Base-by-base conservation (phyloP, 2,888 invertebrate genomes). In the Mactromeris polynyma region DNA sequence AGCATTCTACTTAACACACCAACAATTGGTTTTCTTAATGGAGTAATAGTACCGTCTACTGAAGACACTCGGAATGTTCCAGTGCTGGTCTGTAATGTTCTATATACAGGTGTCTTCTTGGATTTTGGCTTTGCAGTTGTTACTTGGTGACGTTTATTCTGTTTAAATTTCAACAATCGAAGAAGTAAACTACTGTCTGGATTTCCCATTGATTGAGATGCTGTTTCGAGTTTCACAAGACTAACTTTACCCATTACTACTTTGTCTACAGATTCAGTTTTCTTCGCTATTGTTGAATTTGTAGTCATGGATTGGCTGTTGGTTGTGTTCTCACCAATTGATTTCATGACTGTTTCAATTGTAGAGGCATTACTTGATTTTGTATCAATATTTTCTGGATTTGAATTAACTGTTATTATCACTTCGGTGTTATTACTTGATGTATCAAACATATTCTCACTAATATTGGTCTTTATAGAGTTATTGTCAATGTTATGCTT, bases 11-110 rank as follows among this genome's bases (percentile, higher is more conserved):
- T 26, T 42, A 83, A 42, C 7, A 40, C 73, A 31, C 40, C 69
- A 83, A 36, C n/a, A 9, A 69, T 42, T 17, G 69, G 83, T 64
- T 69, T 69, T 42, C 42, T 64, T 14, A 40, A 36, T 21, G 84
- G 73, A 7, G 46, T 31, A 36, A 84, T 84, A 26, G 54, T 54
- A 7, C 78, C 84, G 11, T 77, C 54, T 38, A 36, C 77, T n/a
- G 33, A 36, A 11, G 33, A 51, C 31, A 84, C 84, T 36, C 77
- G 77, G 19, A 77, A 78, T 9, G 78, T 26, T n/a, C 84, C 84
- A 38, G 77, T 84, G 42, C 78, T 42, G 46, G 84, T 84, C 36
- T 33, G 36, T 36, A 84, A 54, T n/a, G 84, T 84, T 78, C 78
- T 77, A 36, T 58, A 58, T 19, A 31, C 14, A 6, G 73, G 73